phyloP scores from a whole-genome alignment of 2,888 invertebrate species.

The Timema podura region DNA sequence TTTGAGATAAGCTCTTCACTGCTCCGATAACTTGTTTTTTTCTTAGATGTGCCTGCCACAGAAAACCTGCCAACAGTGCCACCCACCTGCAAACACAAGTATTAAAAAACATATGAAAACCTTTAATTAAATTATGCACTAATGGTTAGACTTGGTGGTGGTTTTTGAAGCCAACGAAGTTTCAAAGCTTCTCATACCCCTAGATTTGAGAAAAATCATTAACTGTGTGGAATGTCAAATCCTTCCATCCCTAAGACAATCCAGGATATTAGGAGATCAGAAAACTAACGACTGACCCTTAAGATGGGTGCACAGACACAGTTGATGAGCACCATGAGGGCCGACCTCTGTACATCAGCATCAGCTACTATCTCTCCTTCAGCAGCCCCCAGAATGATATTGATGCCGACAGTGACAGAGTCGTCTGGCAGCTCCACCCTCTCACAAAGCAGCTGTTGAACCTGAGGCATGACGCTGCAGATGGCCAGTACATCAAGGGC shows the following conservation, averaged over 20 bases:
- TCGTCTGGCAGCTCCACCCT: constrained; percentile 73
- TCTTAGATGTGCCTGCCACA: constrained; percentile 21
- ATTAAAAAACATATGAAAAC: too few relatives aligned
- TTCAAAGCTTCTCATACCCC: too few relatives aligned
- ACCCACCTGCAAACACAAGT: constrained; percentile 44
- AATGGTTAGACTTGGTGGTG: background rate
- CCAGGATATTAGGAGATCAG: background rate
- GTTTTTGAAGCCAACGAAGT: too few relatives aligned
- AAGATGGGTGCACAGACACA: constrained; percentile 90
- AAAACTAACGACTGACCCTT: constrained; percentile 53
- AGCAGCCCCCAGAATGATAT: constrained; percentile 78
- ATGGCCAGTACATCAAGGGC: constrained; percentile 86
- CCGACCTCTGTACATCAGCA: constrained; percentile 88
- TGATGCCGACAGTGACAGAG: constrained; percentile 70
- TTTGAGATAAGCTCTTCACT: constrained; percentile 85
- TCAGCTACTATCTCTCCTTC: constrained; percentile 89
- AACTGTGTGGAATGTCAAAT: too few relatives aligned
- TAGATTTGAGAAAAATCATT: too few relatives aligned
- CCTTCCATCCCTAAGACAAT: background rate
- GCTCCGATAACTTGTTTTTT: constrained; percentile 45
- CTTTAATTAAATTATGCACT: background rate
- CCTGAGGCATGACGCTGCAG: constrained; percentile 81
- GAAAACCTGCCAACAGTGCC: constrained; percentile 51
- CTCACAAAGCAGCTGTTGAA: constrained; percentile 68
- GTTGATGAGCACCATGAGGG: constrained; percentile 85